phyloP scores from a whole-genome alignment of 2,797 vertebrate genomes.

The Halcyon badia region DNA sequence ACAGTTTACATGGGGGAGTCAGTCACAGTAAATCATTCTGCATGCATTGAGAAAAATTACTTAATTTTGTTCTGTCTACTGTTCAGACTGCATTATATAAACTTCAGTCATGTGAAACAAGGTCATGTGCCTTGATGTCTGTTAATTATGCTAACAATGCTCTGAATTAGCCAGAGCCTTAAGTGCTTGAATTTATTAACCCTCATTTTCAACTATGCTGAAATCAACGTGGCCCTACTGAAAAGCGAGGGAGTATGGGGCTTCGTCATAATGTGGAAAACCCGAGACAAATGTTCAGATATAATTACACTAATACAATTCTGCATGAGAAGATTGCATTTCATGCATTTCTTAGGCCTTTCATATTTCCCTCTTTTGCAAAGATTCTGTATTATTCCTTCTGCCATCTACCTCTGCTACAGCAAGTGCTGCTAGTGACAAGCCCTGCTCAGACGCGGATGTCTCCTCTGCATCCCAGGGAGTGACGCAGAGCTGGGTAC shows the following conservation, averaged over 20 bases:
- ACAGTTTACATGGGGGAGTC: neutral
- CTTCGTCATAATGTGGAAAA: neutral
- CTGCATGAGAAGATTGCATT: neutral
- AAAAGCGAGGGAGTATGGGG: rapidly evolving
- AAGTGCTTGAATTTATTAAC: neutral
- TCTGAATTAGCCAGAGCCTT: neutral
- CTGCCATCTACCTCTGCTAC: neutral
- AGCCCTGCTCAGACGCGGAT: neutral
- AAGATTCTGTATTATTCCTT: neutral
- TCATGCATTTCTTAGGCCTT: neutral
- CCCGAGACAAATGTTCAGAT: neutral
- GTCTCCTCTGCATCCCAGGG: neutral
- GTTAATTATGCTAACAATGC: slow-evolving; percentile 20
- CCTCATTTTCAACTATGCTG: neutral
- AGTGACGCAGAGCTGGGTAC: neutral
- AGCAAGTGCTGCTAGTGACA: neutral
- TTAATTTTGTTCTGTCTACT: neutral
- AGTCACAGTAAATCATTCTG: neutral
- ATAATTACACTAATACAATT: neutral
- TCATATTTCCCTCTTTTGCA: neutral
- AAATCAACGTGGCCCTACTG: neutral
- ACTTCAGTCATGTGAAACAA: slow-evolving; percentile 26
- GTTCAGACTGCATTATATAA: neutral
- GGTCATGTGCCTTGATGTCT: neutral
- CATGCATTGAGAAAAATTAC: neutral